Evolutionary conservation across 2,113 vertebrate genomes (phyloP).

Genomic region (Cervus canadensis): DNA sequence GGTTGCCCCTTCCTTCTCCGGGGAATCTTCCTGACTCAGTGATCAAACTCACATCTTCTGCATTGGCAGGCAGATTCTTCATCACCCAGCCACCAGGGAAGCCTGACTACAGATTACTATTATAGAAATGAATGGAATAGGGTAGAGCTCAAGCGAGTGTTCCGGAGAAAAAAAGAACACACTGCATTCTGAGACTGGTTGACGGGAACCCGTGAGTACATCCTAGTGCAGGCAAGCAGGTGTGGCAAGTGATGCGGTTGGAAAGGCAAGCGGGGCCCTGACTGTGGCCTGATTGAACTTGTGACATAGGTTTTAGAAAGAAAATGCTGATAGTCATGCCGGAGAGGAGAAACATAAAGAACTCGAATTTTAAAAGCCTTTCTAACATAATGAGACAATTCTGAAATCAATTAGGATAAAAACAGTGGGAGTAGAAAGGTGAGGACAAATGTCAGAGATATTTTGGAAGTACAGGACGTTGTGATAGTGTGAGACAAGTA

Average conservation of each 20-base stretch:
- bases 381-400: not conserved
- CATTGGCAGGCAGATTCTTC: not conserved
- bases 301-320: not conserved
- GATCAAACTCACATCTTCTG: not conserved
- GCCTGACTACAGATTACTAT: not conserved
- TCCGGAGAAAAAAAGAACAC: not conserved
- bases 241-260: not conserved
- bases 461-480: not conserved
- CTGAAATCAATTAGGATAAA: not conserved
- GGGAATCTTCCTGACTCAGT: rapidly evolving
- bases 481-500: not conserved
- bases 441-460: not conserved
- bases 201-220: not conserved
- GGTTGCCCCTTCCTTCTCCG: not conserved
- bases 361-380: not conserved
- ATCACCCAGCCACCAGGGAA: not conserved
- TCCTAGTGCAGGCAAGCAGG: not conserved
- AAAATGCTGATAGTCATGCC: not conserved
- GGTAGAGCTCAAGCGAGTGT: not conserved
- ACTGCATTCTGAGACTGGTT: not conserved
- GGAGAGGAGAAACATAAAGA: not conserved
- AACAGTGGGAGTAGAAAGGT: not conserved
- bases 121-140: not conserved
- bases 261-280: not conserved
- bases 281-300: not conserved